Evolutionary conservation across 2,888 invertebrate genomes (phyloP), one percentile per base, ranked within the genome.

Genomic region (Lobophora halterata): DNA sequence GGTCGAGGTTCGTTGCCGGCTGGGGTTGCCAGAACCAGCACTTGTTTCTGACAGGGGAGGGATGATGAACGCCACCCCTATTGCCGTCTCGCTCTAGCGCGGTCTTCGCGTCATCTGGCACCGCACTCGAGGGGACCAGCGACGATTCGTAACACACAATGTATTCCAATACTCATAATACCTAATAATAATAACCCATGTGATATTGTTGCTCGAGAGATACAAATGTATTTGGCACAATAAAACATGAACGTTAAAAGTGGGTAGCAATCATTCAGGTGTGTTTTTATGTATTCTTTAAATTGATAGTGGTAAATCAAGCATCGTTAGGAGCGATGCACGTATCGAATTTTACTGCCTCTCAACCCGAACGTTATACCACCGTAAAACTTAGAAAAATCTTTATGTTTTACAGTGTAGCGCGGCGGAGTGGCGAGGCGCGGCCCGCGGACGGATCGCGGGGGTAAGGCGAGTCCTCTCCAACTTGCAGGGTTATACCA

Each of bases 91-190:
- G 46, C 49, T 79, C 79, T 50, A 42, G 46, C 76, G 17, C 61
- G 57, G 55, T 42, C 71, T 14, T 31, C 36, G n/a, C n/a, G 79
- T 82, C 83, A 83, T 83, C 79, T 82, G 85, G 79, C 80, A 64
- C 63, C 62, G 70, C 71, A 70, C 71, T 78, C 33, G 60, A 75
- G 78, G 80, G 80, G 75, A 69, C 80, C 77, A 80, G 75, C 71
- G 76, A 70, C 80, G 76, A 83, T 78, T 82, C 79, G 80, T 76
- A 79, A 83, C 82, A 79, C 76, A 79, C 81, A 83, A 79, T 81
- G 74, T 79, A 77, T 80, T 71, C 71, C 69, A 78, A 71, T 63
- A 58, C 46, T 52, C 49, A 51, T 55, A 54, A 54, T 41, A 44
- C 70, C 68, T 70, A 78, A 78, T 79, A 77, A 74, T 75, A 78